Percentiles rank a stretch among this genome's conserved stretches.
phyloP scores from a whole-genome alignment of 1,140 invertebrate species.

The Drosophila persimilis region DNA sequence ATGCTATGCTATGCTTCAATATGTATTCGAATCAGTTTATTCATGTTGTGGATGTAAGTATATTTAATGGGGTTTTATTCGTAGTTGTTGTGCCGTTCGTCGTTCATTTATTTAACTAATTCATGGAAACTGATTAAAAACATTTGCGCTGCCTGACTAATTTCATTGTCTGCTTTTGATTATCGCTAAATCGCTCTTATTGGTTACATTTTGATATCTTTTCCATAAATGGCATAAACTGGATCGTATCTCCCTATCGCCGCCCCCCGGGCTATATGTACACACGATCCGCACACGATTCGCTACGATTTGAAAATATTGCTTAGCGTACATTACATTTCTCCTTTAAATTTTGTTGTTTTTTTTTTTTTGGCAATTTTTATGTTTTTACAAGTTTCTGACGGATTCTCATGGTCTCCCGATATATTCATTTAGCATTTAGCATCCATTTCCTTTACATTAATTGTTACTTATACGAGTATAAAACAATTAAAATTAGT shows the following conservation, averaged over 20 bases:
- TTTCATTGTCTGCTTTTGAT: slow-evolving; percentile 76
- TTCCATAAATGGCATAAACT: slow-evolving; percentile 59
- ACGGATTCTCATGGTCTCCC: slow-evolving; percentile 59
- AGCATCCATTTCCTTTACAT: slow-evolving; percentile 18
- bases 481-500: slow-evolving; percentile 65
- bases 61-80: slow-evolving; percentile 19
- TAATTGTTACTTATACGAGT: slow-evolving; percentile 13
- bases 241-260: slow-evolving; percentile 32
- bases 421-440: background rate
- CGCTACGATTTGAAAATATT: slow-evolving; percentile 69
- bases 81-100: slow-evolving; percentile 37
- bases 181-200: slow-evolving; percentile 67
- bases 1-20: slow-evolving; percentile 46
- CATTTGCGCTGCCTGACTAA: slow-evolving; percentile 60
- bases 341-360: slow-evolving; percentile 26
- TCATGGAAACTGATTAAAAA: slow-evolving; percentile 63
- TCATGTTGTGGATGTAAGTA: slow-evolving; percentile 25
- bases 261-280: slow-evolving; percentile 40
- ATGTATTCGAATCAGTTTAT: slow-evolving; percentile 43
- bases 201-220: slow-evolving; percentile 34
- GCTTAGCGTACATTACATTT: slow-evolving; percentile 68
- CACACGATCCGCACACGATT: slow-evolving; percentile 37
- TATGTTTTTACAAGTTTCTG: slow-evolving; percentile 56
- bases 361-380: slow-evolving; percentile 56
- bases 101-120: slow-evolving; percentile 71